Percentiles rank a stretch among this genome's conserved stretches.
phyloP scores from a whole-genome alignment of 2,797 vertebrate species.

The Ctenosaura bakeri region DNA sequence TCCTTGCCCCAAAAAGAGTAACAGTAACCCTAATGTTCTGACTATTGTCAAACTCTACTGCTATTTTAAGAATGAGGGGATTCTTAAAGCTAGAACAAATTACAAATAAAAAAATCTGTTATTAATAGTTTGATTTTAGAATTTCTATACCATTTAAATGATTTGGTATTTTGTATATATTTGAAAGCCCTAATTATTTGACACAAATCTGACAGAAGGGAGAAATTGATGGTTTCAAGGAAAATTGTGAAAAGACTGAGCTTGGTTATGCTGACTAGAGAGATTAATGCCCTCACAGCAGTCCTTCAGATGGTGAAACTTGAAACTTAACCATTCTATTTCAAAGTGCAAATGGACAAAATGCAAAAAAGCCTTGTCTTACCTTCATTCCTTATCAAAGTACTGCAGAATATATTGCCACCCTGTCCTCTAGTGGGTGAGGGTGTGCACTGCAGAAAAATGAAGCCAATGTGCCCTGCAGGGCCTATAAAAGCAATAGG shows the following conservation, averaged over 20 bases:
- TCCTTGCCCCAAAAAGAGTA: neutral
- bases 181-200: neutral
- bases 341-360: neutral
- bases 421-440: constrained; percentile 78
- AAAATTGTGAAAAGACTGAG: neutral
- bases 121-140: too few species aligned
- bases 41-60: too few species aligned
- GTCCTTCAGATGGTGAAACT: constrained; percentile 49
- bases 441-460: constrained; percentile 21
- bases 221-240: neutral
- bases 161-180: neutral
- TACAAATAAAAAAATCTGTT: too few species aligned
- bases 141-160: neutral
- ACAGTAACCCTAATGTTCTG: neutral
- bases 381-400: neutral
- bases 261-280: neutral
- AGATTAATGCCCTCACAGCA: neutral
- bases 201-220: too few species aligned
- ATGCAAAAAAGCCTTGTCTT: neutral
- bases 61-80: too few species aligned
- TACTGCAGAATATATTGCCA: constrained; percentile 50
- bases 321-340: constrained; percentile 35
- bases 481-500: neutral
- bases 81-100: too few species aligned
- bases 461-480: neutral